Base-by-base conservation (phyloP, 2,113 vertebrate species). In the Psettodes erumei region DNA sequence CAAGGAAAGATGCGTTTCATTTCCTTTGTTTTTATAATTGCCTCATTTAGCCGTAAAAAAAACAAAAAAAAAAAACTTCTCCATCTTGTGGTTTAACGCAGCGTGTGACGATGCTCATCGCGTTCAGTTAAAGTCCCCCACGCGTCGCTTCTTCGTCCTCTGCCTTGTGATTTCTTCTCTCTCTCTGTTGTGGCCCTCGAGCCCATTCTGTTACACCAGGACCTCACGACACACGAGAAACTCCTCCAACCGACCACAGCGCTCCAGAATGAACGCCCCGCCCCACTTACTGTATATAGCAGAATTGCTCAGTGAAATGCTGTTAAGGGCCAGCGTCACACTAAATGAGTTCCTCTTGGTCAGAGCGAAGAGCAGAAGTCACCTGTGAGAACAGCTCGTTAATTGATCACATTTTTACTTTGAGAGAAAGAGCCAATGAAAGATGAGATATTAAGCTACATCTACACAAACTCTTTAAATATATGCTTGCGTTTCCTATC, bases 141-240 rank as follows among this genome's bases (percentile, higher is more conserved):
- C n/a, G n/a, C n/a, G n/a, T n/a, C n/a, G n/a, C 8, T 45, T 76
- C 56, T 68, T 38, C 64, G 60, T 71, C 9, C 1, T 23, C 10
- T 48, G 21, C 73, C 45, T 71, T 62, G 58, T 67, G 9, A 21
- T 68, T 19, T 65, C 40, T n/a, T n/a, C 25, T 58, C 50, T 27
- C 58, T 42, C 10, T 28, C 50, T 9, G n/a, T 50, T 62, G 58
- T 38, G 37, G 37, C 37, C 37, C 37, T 42, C 40, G n/a, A 42
- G 16, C 6, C 40, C 5, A 16, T 30, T 70, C n/a, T 27, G 16
- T 27, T 27, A 6, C 9, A 56, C 1, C 18, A 15, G 18, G 6
- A 35, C 38, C 40, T 56, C 9, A 5, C 2, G 2, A 21, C 13
- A 0, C n/a, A n/a, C 6, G 51, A 23, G 6, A 38, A 61, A 47